phyloP scores from a whole-genome alignment of 2,797 vertebrate genomes.

The Chloroceryle amazona region DNA sequence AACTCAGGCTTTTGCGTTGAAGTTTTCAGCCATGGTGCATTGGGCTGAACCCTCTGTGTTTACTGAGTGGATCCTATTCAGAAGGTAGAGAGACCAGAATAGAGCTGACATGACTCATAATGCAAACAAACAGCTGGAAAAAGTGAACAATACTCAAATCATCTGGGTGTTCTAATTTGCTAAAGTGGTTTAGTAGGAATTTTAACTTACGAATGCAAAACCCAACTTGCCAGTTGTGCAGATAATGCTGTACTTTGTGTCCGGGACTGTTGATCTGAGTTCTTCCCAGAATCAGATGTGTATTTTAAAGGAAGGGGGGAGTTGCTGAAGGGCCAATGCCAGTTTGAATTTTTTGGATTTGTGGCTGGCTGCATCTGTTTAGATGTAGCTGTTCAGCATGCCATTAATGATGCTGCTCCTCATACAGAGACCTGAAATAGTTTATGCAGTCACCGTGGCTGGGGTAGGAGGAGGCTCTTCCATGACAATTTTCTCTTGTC shows the following conservation, averaged over 20 bases:
- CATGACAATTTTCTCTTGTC: not conserved
- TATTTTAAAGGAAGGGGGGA: not conserved
- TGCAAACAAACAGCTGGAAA: conserved; percentile 65
- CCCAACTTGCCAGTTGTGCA: not conserved
- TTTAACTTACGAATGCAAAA: conserved; percentile 8
- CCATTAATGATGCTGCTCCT: not conserved
- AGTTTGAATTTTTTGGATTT: not conserved
- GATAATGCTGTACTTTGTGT: conserved; percentile 18
- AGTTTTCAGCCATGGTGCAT: not conserved
- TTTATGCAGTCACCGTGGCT: not conserved
- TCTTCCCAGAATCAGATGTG: not conserved
- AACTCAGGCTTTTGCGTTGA: not conserved
- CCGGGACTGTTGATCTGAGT: not conserved
- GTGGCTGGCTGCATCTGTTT: not conserved
- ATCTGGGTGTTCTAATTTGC: not conserved
- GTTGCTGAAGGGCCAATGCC: not conserved
- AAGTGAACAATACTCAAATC: conserved; percentile 38
- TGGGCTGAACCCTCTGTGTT: not conserved
- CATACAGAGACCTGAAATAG: not conserved
- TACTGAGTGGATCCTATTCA: not conserved
- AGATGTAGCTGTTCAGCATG: not conserved
- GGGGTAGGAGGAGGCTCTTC: not conserved
- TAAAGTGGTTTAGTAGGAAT: conserved; percentile 27
- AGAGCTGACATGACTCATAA: conserved; percentile 59
- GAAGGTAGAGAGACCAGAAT: conserved; percentile 30